Evolutionary conservation across 2,888 invertebrate species (phyloP).

Genomic region (Halictus quadricinctus): DNA sequence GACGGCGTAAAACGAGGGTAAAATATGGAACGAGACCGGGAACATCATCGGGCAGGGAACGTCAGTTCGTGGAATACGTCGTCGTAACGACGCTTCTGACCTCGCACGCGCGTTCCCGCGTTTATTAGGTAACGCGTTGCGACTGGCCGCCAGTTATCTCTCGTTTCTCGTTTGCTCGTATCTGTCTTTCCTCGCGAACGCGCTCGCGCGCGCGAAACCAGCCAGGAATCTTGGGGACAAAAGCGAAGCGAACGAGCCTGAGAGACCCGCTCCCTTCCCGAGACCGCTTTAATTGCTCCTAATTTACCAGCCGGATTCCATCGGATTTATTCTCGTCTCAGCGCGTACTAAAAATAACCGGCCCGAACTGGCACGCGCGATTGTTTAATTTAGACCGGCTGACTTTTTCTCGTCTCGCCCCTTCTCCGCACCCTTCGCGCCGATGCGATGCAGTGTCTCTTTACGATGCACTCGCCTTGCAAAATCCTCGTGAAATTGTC

Average conservation of each 20-base stretch:
- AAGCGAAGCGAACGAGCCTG: constrained; percentile 59
- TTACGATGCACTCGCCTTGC: not conserved
- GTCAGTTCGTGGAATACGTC: constrained; percentile 35
- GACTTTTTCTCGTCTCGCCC: constrained; percentile 43
- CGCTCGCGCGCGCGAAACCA: constrained; percentile 40
- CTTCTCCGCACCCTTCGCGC: not conserved
- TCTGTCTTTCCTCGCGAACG: constrained; percentile 7
- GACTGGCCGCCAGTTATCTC: constrained; percentile 31
- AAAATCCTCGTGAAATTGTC: not conserved
- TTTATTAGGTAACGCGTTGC: constrained; percentile 64
- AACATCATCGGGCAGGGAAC: constrained; percentile 15
- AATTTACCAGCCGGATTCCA: constrained; percentile 77
- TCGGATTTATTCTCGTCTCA: constrained; percentile 74
- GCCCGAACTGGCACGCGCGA: constrained; percentile 49
- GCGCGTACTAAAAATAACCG: constrained; percentile 73
- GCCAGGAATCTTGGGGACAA: constrained; percentile 57
- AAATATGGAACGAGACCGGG: constrained; percentile 46
- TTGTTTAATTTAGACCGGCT: constrained; percentile 60
- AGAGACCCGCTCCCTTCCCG: constrained; percentile 33
- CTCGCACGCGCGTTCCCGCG: constrained; percentile 66
- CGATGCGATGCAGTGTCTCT: not conserved
- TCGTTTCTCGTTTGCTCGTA: constrained; percentile 6
- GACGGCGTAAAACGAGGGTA: constrained; percentile 34
- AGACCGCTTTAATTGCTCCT: constrained; percentile 76
- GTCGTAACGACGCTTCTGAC: constrained; percentile 54